Evolutionary conservation across 2,888 invertebrate genomes (phyloP), one percentile per base, ranked within the genome.

Genomic region (Cataglyphis livida): DNA sequence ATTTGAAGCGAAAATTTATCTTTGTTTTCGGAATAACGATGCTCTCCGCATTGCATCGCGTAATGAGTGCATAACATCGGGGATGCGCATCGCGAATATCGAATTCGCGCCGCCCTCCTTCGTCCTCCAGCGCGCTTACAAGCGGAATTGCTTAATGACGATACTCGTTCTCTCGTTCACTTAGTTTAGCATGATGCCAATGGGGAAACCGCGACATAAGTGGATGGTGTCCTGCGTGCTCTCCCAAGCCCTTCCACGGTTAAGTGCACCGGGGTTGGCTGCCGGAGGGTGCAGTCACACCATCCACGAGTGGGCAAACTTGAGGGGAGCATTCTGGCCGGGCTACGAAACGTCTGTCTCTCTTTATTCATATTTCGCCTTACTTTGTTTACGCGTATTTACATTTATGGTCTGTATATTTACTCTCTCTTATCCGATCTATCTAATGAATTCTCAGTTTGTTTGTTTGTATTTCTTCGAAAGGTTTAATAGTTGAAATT

Each of bases 91-190:
- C 44, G 18, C 74, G 59, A 79, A 79, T 79, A 79, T 79, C 78
- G 75, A 73, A 79, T 79, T 79, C 74, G 73, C 74, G 78, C 44
- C 32, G 41, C 41, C 78, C 59, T 83, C 18, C 35, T 71, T 87
- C 87, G 79, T 86, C 78, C 84, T 85, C 84, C 81, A 66, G 84
- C 88, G 64, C 88, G 88, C 87, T 89, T 86, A 87, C 85, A 79
- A 86, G 86, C 90, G 84, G 87, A 91, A 92, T 91, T 91, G 88
- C 87, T 90, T 90, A 91, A 91, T 88, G 91, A 91, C 90, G 90
- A 91, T 91, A 91, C 90, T 91, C 91, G 87, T 90, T 89, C 91
- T 91, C 91, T 90, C 91, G 91, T 92, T 92, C 91, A 91, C 91
- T 92, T 91, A 91, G 90, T 90, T 92, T 87, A 90, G 89, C 88